Percentiles rank a stretch among this genome's conserved stretches.
Conservation (phyloP, 1,140 invertebrate genomes). For the Caenorhabditis tropicalis region DNA sequence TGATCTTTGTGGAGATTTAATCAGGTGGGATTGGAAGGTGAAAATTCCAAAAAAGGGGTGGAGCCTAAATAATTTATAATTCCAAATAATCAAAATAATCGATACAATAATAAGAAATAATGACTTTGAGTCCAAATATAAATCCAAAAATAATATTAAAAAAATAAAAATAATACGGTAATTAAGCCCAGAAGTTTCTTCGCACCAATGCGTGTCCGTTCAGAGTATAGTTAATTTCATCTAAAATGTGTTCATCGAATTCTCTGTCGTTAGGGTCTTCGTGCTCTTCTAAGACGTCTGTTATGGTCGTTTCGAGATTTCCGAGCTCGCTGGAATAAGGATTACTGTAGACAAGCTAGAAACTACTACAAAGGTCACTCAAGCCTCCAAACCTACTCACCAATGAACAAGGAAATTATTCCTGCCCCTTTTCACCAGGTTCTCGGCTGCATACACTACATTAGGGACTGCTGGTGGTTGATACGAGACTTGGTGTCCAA, state of each 20-base stretch:
- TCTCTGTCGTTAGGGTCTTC: background rate
- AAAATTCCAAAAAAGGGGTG: too few relatives aligned
- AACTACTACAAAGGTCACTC: background rate
- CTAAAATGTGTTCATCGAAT: background rate
- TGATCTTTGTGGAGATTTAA: too few relatives aligned
- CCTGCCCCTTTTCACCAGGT: background rate
- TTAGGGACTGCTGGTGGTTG: background rate
- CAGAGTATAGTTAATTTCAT: background rate
- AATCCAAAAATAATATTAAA: too few relatives aligned
- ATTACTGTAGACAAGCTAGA: background rate
- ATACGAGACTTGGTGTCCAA: constrained; percentile 4
- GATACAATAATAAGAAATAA: too few relatives aligned
- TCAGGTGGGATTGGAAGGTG: too few relatives aligned
- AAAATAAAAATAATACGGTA: background rate
- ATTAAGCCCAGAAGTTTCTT: constrained; percentile 21
- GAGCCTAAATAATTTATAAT: too few relatives aligned
- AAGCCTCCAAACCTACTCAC: background rate
- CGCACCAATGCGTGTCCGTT: background rate
- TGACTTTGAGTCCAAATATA: too few relatives aligned
- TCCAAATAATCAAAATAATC: too few relatives aligned
- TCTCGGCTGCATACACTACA: background rate
- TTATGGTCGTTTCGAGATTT: background rate
- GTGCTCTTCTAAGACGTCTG: background rate
- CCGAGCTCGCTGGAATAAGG: background rate
- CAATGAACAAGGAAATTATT: background rate